Conservation (phyloP, 2,888 invertebrate species). For the Eupithecia subfuscata region DNA sequence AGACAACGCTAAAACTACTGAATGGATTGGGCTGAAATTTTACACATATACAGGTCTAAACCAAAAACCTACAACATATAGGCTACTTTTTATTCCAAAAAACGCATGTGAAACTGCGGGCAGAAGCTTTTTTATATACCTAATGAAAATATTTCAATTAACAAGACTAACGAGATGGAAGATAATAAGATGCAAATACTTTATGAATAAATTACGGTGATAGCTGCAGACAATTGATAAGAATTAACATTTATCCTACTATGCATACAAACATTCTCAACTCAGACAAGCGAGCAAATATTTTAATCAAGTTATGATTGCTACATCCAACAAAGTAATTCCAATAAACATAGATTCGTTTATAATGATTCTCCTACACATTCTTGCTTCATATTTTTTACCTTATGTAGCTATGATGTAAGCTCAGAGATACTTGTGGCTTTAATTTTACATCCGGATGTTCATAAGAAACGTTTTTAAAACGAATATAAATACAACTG, state of each 20-base stretch:
- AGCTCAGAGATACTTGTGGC: constrained; percentile 12
- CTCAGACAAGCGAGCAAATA: background rate
- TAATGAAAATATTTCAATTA: too few relatives aligned
- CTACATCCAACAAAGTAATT: constrained; percentile 14
- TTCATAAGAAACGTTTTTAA: background rate
- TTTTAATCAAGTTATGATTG: constrained; percentile 22
- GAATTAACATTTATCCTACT: background rate
- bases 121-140: too few relatives aligned
- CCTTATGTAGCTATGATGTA: constrained; percentile 31
- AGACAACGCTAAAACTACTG: too few relatives aligned
- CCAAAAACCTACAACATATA: too few relatives aligned
- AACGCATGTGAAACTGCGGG: too few relatives aligned
- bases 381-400: constrained; percentile 19
- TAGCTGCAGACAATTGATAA: background rate
- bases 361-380: constrained; percentile 31
- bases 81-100: too few relatives aligned
- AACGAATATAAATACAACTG: background rate
- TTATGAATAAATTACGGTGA: background rate
- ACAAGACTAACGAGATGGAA: background rate
- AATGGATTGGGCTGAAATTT: too few relatives aligned
- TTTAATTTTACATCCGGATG: constrained; percentile 32
- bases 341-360: constrained; percentile 20
- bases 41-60: too few relatives aligned
- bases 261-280: background rate
- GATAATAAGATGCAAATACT: background rate